Conservation (phyloP, 2,797 vertebrate species). For the Oreonectes daqikongensis region DNA sequence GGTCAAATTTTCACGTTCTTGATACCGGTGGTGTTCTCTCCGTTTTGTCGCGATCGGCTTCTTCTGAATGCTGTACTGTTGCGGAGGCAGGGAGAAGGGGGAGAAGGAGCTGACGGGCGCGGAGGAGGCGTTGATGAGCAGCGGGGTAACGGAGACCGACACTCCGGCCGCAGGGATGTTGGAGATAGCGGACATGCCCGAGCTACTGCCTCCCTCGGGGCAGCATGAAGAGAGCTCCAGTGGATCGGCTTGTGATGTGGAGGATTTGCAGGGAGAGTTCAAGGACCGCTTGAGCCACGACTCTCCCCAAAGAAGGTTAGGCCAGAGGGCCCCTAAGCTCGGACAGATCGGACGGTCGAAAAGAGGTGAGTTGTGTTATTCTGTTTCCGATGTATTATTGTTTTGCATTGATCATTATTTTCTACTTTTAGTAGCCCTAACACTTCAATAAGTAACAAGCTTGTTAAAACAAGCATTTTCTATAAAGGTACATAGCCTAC, state of each 20-base stretch:
- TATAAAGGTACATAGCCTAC: too few species aligned
- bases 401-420: background rate
- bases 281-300: constrained; percentile 36
- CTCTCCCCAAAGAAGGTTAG: constrained; percentile 52
- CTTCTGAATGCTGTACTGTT: constrained; percentile 64
- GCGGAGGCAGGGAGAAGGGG: constrained; percentile 56
- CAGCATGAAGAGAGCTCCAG: constrained; percentile 29
- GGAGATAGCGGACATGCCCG: constrained; percentile 54
- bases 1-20: too few species aligned
- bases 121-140: constrained; percentile 40
- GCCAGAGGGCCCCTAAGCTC: constrained; percentile 61
- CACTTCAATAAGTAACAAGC: too few species aligned
- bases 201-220: constrained; percentile 49
- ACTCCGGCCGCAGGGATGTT: constrained; percentile 38
- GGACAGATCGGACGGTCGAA: constrained; percentile 62
- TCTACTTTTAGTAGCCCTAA: background rate
- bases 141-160: constrained; percentile 37
- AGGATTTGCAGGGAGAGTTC: constrained; percentile 26
- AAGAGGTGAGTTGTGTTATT: constrained; percentile 49
- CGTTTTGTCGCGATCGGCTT: background rate
- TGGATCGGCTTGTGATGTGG: constrained; percentile 36
- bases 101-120: constrained; percentile 35
- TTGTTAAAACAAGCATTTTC: too few species aligned
- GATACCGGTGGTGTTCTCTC: background rate
- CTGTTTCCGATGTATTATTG: background rate